A percentile compares a stretch with the other conserved stretches of the same genome.
Conservation (phyloP, 2,888 invertebrate genomes). For the Electrophaes corylata region DNA sequence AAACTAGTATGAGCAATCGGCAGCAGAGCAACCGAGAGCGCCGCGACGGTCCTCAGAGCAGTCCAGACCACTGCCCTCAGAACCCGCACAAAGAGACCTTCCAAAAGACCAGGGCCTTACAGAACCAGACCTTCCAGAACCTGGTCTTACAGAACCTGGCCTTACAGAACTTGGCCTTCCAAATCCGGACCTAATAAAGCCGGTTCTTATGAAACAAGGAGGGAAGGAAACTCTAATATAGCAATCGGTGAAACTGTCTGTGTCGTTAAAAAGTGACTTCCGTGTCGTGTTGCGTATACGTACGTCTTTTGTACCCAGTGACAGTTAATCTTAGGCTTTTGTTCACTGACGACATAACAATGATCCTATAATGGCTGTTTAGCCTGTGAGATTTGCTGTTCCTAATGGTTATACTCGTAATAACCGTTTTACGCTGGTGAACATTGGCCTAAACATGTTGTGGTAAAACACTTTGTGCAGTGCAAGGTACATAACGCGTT, state of each 20-base stretch:
- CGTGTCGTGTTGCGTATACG: constrained; percentile 39
- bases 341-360: constrained; percentile 10
- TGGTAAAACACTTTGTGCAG: constrained; percentile 18
- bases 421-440: constrained; percentile 1
- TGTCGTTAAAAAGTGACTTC: constrained; percentile 33
- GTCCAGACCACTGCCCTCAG: constrained; percentile 40
- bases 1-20: constrained; percentile 85
- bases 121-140: constrained; percentile 4
- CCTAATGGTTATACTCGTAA: neutral
- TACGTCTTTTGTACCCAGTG: constrained; percentile 34
- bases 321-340: constrained; percentile 3
- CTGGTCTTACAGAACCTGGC: constrained; percentile 5
- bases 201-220: constrained; percentile 63
- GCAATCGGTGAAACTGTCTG: constrained; percentile 50
- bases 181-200: constrained; percentile 6
- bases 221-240: constrained; percentile 82
- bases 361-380: constrained; percentile 3
- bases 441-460: neutral
- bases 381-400: constrained; percentile 1
- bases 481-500: neutral
- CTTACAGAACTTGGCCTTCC: constrained; percentile 4
- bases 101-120: constrained; percentile 13
- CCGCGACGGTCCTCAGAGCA: constrained; percentile 68
- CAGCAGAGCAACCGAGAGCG: constrained; percentile 51
- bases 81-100: constrained; percentile 26